Evolutionary conservation across 2,888 invertebrate species (phyloP).

Genomic region (Deilephila porcellus): DNA sequence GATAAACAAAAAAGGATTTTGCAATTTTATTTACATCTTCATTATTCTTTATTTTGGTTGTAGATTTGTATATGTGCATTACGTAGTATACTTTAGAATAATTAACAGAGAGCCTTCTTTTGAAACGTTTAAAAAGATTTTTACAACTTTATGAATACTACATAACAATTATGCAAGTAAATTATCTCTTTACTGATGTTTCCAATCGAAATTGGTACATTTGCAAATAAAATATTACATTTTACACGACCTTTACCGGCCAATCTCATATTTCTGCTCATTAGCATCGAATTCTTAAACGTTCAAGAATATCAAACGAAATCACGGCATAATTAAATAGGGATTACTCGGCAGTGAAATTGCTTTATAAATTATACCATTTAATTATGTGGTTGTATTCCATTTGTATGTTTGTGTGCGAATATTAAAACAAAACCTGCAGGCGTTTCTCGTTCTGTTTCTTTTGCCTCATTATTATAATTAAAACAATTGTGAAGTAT

Average conservation of each 20-base stretch:
- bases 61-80: too few relatives aligned
- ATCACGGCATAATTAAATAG: constrained; percentile 5
- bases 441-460: constrained; percentile 14
- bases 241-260: not conserved
- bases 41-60: too few relatives aligned
- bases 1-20: too few relatives aligned
- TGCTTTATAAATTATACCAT: not conserved
- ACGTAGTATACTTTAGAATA: too few relatives aligned
- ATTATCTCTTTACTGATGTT: not conserved
- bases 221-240: not conserved
- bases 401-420: constrained; percentile 1
- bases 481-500: constrained; percentile 15
- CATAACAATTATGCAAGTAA: not conserved
- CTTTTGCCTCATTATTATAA: constrained; percentile 14
- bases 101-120: too few relatives aligned
- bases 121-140: too few relatives aligned
- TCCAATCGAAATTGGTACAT: not conserved
- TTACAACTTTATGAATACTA: too few relatives aligned
- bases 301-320: not conserved
- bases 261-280: not conserved
- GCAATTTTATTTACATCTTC: too few relatives aligned
- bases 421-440: constrained; percentile 19
- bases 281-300: constrained; percentile 2
- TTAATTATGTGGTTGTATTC: not conserved
- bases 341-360: not conserved